A percentile compares a stretch with the other conserved stretches of the same genome.
Conservation (phyloP, 2,113 vertebrate genomes). For the Elachura formosa region DNA sequence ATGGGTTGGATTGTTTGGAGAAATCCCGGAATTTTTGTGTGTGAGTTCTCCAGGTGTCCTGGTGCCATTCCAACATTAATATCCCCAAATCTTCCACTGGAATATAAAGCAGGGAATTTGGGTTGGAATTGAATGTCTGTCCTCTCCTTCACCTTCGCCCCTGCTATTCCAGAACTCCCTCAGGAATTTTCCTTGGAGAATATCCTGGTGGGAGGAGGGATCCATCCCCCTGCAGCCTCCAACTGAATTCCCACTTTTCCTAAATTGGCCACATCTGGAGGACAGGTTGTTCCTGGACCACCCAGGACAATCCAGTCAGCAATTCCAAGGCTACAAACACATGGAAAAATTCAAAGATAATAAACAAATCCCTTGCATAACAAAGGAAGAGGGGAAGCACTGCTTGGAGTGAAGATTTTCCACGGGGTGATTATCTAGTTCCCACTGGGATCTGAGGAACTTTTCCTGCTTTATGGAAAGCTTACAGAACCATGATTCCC, state of each 20-base stretch:
- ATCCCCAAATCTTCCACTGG: background rate
- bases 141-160: background rate
- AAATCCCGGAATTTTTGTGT: background rate
- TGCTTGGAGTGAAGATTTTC: background rate
- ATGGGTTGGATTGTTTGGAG: background rate
- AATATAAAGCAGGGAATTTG: background rate
- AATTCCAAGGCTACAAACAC: rapidly evolving
- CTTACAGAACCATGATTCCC: background rate
- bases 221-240: background rate
- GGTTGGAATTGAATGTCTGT: background rate
- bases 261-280: background rate
- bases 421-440: background rate
- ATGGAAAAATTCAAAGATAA: background rate
- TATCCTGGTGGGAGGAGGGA: background rate
- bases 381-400: background rate
- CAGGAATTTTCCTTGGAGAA: background rate
- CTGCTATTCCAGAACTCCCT: background rate
- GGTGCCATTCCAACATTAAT: background rate
- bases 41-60: background rate
- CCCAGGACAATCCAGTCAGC: background rate
- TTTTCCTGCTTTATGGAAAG: background rate
- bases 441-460: background rate
- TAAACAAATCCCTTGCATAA: background rate
- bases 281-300: background rate
- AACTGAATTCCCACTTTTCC: background rate